Evolutionary conservation across 2,888 invertebrate species (phyloP).

Genomic region (Rhogogaster chlorosoma): DNA sequence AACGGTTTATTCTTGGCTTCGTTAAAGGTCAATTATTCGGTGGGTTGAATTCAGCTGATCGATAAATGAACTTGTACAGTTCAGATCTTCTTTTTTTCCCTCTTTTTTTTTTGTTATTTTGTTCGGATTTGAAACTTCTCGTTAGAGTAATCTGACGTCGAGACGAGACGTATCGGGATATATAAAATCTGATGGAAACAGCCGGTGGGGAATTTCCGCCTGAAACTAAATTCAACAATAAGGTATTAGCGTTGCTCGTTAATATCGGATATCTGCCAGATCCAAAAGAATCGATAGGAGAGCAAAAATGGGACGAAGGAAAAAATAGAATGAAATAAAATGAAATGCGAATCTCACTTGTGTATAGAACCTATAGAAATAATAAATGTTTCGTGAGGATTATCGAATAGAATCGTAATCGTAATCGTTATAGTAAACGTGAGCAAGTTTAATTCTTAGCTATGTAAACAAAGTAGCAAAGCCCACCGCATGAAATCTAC

Average conservation of each 20-base stretch:
- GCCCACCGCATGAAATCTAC: slow-evolving; percentile 16
- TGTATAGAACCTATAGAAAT: neutral
- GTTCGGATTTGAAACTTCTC: neutral
- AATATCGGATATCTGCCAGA: slow-evolving; percentile 27
- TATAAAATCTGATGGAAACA: neutral
- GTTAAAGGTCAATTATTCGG: neutral
- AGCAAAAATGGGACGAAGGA: neutral
- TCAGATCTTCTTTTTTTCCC: too few species aligned
- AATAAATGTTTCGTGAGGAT: neutral
- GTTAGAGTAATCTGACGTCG: neutral
- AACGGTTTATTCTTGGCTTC: neutral
- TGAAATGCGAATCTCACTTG: neutral
- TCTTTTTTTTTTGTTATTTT: neutral
- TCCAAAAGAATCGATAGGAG: neutral
- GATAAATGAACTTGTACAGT: neutral
- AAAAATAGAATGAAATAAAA: neutral
- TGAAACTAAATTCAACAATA: neutral
- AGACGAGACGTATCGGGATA: neutral
- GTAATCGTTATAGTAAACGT: neutral
- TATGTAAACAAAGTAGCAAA: slow-evolving; percentile 32
- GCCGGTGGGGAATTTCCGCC: neutral
- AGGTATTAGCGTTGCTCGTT: slow-evolving; percentile 14
- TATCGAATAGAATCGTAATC: slow-evolving; percentile 27
- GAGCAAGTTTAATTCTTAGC: slow-evolving; percentile 9
- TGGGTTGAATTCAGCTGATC: neutral